Conservation (phyloP, 2,888 invertebrate genomes). For the Margaritifera margaritifera region DNA sequence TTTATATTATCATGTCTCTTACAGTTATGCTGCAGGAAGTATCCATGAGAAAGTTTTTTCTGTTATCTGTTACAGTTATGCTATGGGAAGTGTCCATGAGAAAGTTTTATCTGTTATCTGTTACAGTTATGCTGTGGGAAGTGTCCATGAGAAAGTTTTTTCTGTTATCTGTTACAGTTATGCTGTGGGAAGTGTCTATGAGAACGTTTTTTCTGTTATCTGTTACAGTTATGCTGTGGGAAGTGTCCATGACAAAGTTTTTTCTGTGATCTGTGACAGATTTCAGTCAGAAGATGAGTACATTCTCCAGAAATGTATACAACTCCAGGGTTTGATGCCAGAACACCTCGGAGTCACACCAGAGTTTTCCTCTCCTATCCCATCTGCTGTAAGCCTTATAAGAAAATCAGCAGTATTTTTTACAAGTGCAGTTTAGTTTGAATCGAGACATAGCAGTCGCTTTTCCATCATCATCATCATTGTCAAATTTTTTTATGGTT, state of each 20-base stretch:
- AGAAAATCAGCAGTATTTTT: background rate
- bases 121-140: conserved; percentile 63
- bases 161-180: conserved; percentile 59
- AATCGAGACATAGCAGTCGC: background rate
- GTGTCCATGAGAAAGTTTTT: conserved; percentile 64
- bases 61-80: conserved; percentile 58
- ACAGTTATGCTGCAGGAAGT: conserved; percentile 64
- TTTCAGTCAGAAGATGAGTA: conserved; percentile 52
- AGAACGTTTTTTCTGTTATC: conserved; percentile 60
- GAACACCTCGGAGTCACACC: conserved; percentile 61
- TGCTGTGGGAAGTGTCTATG: conserved; percentile 53
- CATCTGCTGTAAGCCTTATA: conserved; percentile 63
- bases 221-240: conserved; percentile 63
- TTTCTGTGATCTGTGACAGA: conserved; percentile 58
- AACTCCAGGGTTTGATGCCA: conserved; percentile 52
- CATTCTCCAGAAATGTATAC: conserved; percentile 51
- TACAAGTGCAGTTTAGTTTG: background rate
- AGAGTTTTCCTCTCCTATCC: conserved; percentile 64
- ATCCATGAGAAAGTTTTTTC: conserved; percentile 65
- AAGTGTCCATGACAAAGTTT: conserved; percentile 62
- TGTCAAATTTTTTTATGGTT: too few relatives aligned
- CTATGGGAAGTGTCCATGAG: conserved; percentile 54
- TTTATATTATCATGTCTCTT: conserved; percentile 59
- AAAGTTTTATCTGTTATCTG: conserved; percentile 59
- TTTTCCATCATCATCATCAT: too few relatives aligned